Percentiles rank a stretch among this genome's conserved stretches.
These are phyloP conservation scores for Heliocidaris tuberculata DNA, from an alignment of 35 echinoderm and acorn worm genomes.

Conservation along the genomic window DNA sequence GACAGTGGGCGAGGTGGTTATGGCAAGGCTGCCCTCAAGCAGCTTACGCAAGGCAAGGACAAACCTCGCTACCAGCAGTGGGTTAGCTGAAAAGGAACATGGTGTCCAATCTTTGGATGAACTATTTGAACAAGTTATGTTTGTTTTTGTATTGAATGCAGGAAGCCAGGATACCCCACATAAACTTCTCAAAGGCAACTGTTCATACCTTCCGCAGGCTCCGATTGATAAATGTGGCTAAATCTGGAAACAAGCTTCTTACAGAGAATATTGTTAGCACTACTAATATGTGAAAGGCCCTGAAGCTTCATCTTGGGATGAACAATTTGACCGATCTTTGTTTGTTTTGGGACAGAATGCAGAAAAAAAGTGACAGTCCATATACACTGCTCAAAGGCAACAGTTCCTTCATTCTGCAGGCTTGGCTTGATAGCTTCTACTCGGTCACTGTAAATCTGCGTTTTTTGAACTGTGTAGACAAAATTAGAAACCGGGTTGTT, in stretches of 20 bases:
- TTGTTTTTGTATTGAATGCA: background rate
- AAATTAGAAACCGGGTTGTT: no score
- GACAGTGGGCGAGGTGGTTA: slow-evolving; percentile 91
- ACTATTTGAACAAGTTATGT: background rate
- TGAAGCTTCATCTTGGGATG: no score
- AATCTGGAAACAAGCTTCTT: no score
- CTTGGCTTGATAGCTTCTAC: no score
- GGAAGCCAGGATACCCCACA: background rate
- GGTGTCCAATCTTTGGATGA: background rate
- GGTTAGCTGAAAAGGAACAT: background rate
- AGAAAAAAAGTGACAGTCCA: background rate
- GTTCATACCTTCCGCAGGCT: background rate
- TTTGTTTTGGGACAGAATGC: background rate
- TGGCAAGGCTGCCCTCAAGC: slow-evolving; percentile 81
- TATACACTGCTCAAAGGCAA: background rate
- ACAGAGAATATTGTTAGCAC: no score
- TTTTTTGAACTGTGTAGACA: no score
- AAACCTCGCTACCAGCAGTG: slow-evolving; percentile 27
- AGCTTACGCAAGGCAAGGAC: slow-evolving; percentile 23
- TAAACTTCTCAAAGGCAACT: background rate
- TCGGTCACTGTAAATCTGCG: no score
- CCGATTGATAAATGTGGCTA: no score
- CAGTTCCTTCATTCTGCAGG: no score
- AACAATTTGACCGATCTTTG: background rate
- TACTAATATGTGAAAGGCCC: no score